phyloP scores from a whole-genome alignment of 2,888 invertebrate species.

The Diachrysia chrysitis region DNA sequence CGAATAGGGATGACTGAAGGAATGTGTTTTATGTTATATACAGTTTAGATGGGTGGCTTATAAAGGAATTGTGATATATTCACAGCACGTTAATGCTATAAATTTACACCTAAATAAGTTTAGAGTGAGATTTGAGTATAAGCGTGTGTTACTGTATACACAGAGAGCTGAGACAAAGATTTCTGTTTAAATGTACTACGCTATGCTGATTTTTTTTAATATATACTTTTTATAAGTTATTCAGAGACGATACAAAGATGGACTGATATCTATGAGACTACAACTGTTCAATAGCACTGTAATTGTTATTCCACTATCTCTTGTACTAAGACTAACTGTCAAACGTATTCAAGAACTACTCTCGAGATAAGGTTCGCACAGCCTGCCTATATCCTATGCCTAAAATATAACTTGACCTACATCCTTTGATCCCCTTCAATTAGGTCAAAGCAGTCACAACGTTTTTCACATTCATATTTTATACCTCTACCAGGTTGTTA shows the following conservation, averaged over 20 bases:
- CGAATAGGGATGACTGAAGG: constrained; percentile 72
- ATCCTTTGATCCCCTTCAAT: constrained; percentile 19
- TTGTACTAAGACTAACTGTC: background rate
- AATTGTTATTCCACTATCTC: constrained; percentile 12
- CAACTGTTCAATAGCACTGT: constrained; percentile 7
- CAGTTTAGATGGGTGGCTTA: constrained; percentile 42
- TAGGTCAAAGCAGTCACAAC: constrained; percentile 36
- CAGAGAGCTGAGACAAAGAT: no score
- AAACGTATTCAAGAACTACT: background rate
- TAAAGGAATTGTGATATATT: constrained; percentile 51
- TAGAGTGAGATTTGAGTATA: constrained; percentile 36
- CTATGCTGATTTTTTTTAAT: no score
- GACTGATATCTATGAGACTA: no score
- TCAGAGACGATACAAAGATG: no score
- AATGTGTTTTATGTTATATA: constrained; percentile 42
- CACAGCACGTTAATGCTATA: constrained; percentile 51
- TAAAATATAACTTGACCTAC: constrained; percentile 18
- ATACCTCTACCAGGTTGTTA: background rate
- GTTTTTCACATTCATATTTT: constrained; percentile 9
- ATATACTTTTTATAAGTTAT: no score
- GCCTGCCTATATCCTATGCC: constrained; percentile 4
- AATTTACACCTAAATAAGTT: constrained; percentile 55
- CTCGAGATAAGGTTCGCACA: background rate
- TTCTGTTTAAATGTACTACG: no score
- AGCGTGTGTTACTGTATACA: no score